phyloP scores from a whole-genome alignment of 2,113 vertebrate species.

The Thamnaconus septentrionalis region DNA sequence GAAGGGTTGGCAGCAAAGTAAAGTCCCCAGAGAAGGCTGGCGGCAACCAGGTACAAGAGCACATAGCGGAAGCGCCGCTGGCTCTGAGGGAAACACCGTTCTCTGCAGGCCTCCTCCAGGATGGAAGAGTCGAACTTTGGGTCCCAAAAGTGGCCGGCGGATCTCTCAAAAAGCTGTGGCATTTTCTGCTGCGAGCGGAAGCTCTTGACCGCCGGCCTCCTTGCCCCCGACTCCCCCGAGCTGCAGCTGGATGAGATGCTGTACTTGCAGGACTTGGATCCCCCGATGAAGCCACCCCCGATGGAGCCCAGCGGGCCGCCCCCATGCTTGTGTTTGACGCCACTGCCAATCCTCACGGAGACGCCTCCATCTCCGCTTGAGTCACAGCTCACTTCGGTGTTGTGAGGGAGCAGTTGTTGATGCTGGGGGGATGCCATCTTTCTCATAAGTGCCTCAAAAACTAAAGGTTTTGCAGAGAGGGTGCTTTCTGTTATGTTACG shows the following conservation, averaged over 20 bases:
- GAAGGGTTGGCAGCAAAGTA: conserved; percentile 83
- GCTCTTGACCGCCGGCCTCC: conserved; percentile 69
- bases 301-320: conserved; percentile 62
- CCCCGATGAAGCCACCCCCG: conserved; percentile 68
- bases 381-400: conserved; percentile 93
- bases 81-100: conserved; percentile 93
- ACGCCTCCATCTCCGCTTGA: conserved; percentile 86
- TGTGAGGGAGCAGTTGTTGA: conserved; percentile 87
- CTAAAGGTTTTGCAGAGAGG: conserved; percentile 1
- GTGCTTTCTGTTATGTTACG: neutral
- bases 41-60: conserved; percentile 84
- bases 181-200: conserved; percentile 79
- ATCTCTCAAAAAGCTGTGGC: conserved; percentile 93
- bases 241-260: conserved; percentile 94
- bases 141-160: conserved; percentile 91
- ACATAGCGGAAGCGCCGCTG: conserved; percentile 90
- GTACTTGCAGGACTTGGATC: conserved; percentile 89
- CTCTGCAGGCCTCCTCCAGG: conserved; percentile 91
- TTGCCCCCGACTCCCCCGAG: conserved; percentile 84
- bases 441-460: conserved; percentile 9
- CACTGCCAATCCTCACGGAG: conserved; percentile 83
- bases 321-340: conserved; percentile 73
- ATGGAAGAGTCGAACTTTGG: conserved; percentile 92
- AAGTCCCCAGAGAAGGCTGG: conserved; percentile 85
- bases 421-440: conserved; percentile 92